These are phyloP conservation scores for Cephus rjabovi DNA, from an alignment of 2,888 invertebrate species.

Conservation along the genomic window DNA sequence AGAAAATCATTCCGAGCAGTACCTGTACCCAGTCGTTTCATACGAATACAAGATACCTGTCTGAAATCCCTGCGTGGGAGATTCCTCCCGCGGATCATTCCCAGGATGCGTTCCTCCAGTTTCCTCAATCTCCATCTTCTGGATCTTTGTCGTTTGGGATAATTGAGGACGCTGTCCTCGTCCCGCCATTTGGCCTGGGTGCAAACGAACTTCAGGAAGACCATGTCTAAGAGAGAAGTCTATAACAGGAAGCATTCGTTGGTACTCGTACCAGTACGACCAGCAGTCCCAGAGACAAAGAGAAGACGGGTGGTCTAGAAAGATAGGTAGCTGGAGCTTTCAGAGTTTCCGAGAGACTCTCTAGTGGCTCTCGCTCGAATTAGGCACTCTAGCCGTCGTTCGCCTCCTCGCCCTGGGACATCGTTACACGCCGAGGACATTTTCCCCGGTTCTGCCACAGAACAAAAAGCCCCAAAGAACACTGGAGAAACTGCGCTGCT, in stretches of 20 bases:
- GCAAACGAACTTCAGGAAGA: background rate
- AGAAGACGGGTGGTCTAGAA: background rate
- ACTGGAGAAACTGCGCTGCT: background rate
- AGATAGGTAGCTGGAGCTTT: background rate
- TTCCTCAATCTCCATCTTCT: background rate
- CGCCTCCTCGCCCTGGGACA: constrained; percentile 49
- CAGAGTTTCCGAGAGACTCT: background rate
- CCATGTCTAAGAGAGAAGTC: background rate
- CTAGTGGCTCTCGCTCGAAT: constrained; percentile 45
- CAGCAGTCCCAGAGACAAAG: background rate
- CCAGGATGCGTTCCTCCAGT: background rate
- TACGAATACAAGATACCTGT: background rate
- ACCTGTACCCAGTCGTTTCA: background rate
- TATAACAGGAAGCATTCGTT: background rate
- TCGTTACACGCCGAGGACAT: constrained; percentile 47
- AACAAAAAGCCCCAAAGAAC: background rate
- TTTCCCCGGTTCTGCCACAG: background rate
- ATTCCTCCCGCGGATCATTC: too few species aligned
- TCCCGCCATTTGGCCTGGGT: background rate
- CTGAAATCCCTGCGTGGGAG: background rate
- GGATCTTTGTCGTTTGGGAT: background rate
- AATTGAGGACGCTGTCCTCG: background rate
- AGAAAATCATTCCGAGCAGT: background rate
- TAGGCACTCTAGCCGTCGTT: constrained; percentile 46
- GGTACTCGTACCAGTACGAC: background rate